These are phyloP conservation scores for Dipus sagitta DNA, from an alignment of 2,797 vertebrate species.

Conservation along the genomic window DNA sequence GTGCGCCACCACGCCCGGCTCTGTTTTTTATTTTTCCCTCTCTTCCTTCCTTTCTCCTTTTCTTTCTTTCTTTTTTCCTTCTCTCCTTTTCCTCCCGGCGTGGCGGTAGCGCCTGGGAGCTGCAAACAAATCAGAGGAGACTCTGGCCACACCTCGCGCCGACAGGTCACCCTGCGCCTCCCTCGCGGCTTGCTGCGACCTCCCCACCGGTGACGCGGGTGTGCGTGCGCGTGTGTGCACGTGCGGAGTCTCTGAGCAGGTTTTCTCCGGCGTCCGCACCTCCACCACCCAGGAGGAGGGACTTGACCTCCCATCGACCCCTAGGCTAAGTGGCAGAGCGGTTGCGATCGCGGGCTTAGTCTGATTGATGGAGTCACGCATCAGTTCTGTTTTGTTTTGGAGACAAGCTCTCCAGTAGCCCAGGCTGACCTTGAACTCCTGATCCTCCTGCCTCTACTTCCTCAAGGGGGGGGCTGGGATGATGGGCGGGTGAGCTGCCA, in stretches of 20 bases:
- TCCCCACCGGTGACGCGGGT: not conserved
- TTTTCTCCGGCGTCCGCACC: not conserved
- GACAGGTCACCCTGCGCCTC: not conserved
- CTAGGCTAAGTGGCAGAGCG: not conserved
- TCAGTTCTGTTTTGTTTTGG: not conserved
- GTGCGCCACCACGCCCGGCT: too few species aligned
- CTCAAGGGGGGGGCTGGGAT: not conserved
- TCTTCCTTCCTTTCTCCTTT: too few species aligned
- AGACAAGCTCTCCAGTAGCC: not conserved
- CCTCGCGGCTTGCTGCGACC: too few species aligned
- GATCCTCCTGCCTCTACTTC: not conserved
- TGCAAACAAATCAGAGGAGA: not conserved
- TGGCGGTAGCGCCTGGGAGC: slow-evolving; percentile 9
- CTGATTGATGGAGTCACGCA: not conserved
- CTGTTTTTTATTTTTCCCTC: too few species aligned
- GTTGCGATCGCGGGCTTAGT: not conserved
- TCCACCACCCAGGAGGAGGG: not conserved
- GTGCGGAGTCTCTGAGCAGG: not conserved
- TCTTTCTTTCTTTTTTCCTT: too few species aligned
- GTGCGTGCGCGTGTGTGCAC: not conserved
- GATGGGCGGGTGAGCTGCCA: not conserved
- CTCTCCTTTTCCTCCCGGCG: not conserved
- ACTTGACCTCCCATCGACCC: not conserved
- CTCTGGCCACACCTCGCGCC: slow-evolving; percentile 46
- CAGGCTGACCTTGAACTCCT: not conserved